Evolutionary conservation across 1,140 invertebrate species (phyloP), one percentile per base, ranked within the genome.

Genomic region (Drosophila rufa): DNA sequence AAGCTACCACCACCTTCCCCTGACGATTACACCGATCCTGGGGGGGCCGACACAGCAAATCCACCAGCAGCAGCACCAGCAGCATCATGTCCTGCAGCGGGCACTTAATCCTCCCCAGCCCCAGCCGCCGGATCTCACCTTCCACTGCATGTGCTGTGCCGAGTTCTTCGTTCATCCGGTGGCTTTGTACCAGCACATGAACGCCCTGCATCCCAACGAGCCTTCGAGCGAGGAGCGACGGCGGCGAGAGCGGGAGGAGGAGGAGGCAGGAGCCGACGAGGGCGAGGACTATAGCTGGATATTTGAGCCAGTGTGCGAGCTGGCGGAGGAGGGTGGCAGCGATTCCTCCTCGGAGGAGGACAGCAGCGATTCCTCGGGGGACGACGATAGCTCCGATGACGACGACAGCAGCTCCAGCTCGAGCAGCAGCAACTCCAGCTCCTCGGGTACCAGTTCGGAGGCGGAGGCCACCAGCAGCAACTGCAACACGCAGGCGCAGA

Each of bases 121-220:
- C 0, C 69, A 80, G 56, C 79, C 85, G 14, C 92, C 92, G n/a
- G 92, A 93, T 48, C 59, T 93, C 8, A 92, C 92, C 33, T 93
- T 93, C 51, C 92, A 92, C 47, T 93, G 92, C 60, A 93, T 92
- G 80, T 91, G 89, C 68, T 93, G 92, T 62, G 51, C 76, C 3
- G 92, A 87, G 50, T 91, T 74, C 47, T 93, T 92, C 42, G 80
- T 92, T 12, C 79, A 91, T 70, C 92, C 92, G 3, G 58, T 84
- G 56, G 67, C 74, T 3, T 62, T 93, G n/a, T 92, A 92, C 42
- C 85, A 92, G 62, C 92, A 93, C 66, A 92, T 93, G 91, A 93
- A 86, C 56, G 79, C 51, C 19, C 64, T 71, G 56, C 92, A 93
- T 76, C 70, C 85, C 15, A 79, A 80, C 25, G 70, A 79, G 51